Evolutionary conservation across 2,888 invertebrate species (phyloP).

Genomic region (Augochlorella aurata): DNA sequence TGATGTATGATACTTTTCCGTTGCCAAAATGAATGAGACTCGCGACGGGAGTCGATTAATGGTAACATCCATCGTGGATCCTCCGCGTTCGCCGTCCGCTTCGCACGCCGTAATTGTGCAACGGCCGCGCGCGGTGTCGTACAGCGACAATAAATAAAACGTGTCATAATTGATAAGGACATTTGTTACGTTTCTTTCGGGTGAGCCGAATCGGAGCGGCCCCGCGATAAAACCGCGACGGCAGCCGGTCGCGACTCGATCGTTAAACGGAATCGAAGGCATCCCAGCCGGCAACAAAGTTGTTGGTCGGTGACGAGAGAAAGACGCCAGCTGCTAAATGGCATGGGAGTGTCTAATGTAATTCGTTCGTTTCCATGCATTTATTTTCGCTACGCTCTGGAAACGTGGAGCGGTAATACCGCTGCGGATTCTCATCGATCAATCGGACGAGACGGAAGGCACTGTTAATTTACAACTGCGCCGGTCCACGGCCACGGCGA

Average conservation of each 20-base stretch:
- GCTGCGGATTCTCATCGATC: conserved; percentile 26
- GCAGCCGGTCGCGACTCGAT: conserved; percentile 38
- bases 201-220: background rate
- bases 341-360: conserved; percentile 29
- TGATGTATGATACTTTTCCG: background rate
- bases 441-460: conserved; percentile 14
- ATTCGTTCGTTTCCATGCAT: conserved; percentile 37
- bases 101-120: background rate
- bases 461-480: conserved; percentile 5
- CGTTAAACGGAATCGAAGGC: conserved; percentile 33
- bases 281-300: conserved; percentile 26
- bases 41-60: background rate
- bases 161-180: background rate
- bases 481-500: background rate
- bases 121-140: background rate
- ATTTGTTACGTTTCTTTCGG: background rate
- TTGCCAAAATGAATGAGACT: background rate
- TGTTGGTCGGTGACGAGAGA: background rate
- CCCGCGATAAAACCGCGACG: conserved; percentile 34
- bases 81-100: background rate
- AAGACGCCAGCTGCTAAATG: conserved; percentile 26
- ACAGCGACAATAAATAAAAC: conserved; percentile 10
- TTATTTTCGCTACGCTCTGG: conserved; percentile 25
- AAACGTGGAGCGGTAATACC: conserved; percentile 4
- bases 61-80: background rate